A percentile compares a stretch with the other conserved stretches of the same genome.
These are phyloP conservation scores for Amphibalanus amphitrite DNA, from an alignment of 1,140 invertebrate species.

Conservation along the genomic window DNA sequence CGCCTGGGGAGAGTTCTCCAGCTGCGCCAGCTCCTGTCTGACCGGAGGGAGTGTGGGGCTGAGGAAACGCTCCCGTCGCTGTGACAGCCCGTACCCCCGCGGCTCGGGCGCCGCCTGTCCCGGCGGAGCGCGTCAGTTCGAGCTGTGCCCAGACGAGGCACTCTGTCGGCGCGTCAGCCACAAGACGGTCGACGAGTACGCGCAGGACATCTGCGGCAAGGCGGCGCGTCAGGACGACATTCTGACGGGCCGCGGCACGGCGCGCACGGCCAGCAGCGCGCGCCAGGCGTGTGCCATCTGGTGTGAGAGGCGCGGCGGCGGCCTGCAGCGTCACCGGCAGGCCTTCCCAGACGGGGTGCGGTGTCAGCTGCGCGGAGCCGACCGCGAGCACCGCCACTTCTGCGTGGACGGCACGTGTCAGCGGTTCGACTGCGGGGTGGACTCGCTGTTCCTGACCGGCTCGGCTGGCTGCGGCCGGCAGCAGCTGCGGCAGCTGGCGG, in stretches of 20 bases:
- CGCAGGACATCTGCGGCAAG: neutral
- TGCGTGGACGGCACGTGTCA: conserved; percentile 1
- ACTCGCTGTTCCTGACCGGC: conserved; percentile 14
- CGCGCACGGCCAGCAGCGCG: neutral
- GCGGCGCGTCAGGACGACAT: neutral
- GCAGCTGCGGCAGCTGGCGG: neutral
- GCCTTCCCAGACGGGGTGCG: neutral
- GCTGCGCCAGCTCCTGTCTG: neutral
- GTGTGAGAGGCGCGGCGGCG: neutral
- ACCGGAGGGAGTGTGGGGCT: neutral
- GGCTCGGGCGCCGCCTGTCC: neutral
- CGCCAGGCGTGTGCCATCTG: neutral
- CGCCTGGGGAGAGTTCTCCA: neutral
- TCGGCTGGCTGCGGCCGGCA: conserved; percentile 12
- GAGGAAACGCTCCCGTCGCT: neutral
- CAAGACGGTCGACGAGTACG: neutral
- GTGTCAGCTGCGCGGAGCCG: neutral
- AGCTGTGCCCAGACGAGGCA: neutral
- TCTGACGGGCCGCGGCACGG: neutral
- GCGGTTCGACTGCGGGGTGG: conserved; percentile 15
- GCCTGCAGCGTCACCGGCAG: neutral
- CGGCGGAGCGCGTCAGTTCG: neutral
- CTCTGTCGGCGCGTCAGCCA: neutral
- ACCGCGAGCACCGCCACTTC: neutral
- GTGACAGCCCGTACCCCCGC: neutral